phyloP scores from a whole-genome alignment of 2,797 vertebrate genomes.

The Pseudomugil gertrudae region DNA sequence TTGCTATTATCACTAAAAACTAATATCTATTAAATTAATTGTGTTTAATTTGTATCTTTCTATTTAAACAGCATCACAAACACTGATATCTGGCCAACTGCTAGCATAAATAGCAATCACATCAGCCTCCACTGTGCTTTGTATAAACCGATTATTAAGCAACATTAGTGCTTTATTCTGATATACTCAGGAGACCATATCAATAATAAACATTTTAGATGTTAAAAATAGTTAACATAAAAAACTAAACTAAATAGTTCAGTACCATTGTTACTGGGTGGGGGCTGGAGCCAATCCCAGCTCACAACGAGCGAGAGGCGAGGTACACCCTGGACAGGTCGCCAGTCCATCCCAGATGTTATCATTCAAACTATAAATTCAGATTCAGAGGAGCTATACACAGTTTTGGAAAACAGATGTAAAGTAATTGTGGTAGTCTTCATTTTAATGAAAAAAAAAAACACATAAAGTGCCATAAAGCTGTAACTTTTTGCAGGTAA shows the following conservation, averaged over 20 bases:
- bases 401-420: neutral
- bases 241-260: too few species aligned
- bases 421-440: neutral
- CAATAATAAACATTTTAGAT: neutral
- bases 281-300: too few species aligned
- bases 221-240: neutral
- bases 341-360: neutral
- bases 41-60: neutral
- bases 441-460: conserved; percentile 1
- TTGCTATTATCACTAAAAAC: neutral
- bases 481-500: conserved; percentile 81
- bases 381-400: neutral
- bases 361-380: neutral
- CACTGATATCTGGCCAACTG: neutral
- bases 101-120: neutral
- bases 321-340: too few species aligned
- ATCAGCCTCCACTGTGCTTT: neutral
- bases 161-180: neutral
- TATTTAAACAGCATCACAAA: neutral
- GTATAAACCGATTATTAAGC: neutral
- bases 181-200: neutral
- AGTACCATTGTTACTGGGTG: neutral
- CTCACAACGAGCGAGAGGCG: too few species aligned
- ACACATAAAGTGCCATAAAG: neutral
- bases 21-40: neutral